phyloP scores from a whole-genome alignment of 2,113 vertebrate genomes.

The Paedocypris sp. region DNA sequence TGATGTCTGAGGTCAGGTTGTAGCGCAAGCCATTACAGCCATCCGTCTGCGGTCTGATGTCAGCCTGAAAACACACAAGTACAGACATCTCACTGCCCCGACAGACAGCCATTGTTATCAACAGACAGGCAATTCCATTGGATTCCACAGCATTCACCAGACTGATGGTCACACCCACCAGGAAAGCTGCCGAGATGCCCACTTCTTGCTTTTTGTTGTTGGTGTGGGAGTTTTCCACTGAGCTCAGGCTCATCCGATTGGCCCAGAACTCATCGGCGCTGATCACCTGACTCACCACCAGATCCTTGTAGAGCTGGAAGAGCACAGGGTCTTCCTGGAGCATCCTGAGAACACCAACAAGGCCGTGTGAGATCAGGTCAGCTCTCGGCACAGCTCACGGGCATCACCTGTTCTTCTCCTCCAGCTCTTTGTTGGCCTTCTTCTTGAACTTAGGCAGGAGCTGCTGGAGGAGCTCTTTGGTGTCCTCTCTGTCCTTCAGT shows the following conservation, averaged over 20 bases:
- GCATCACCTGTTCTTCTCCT: constrained; percentile 97
- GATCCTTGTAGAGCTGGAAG: constrained; percentile 97
- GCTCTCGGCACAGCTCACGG: too few species aligned
- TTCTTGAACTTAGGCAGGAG: constrained; percentile 95
- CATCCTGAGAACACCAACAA: constrained; percentile 69
- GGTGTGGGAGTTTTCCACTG: constrained; percentile 60
- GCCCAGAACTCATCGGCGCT: constrained; percentile 98
- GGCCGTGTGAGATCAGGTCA: too few species aligned
- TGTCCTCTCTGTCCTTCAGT: constrained; percentile 84
- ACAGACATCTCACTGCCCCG: too few species aligned
- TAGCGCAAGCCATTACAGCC: constrained; percentile 95
- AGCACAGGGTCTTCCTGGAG: constrained; percentile 96
- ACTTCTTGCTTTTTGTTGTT: constrained; percentile 89
- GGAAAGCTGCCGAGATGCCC: constrained; percentile 94
- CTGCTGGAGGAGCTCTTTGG: constrained; percentile 94
- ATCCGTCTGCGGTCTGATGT: constrained; percentile 93
- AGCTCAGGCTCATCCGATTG: constrained; percentile 79
- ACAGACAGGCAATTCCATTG: too few species aligned
- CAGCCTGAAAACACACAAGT: constrained; percentile 75
- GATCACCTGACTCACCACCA: constrained; percentile 97
- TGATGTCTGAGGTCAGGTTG: constrained; percentile 94
- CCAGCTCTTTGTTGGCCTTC: constrained; percentile 96
- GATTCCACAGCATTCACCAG: too few species aligned
- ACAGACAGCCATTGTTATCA: too few species aligned
- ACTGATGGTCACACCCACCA: too few species aligned